Base-by-base conservation (phyloP, 2,888 invertebrate species). In the Pandemis heparana region DNA sequence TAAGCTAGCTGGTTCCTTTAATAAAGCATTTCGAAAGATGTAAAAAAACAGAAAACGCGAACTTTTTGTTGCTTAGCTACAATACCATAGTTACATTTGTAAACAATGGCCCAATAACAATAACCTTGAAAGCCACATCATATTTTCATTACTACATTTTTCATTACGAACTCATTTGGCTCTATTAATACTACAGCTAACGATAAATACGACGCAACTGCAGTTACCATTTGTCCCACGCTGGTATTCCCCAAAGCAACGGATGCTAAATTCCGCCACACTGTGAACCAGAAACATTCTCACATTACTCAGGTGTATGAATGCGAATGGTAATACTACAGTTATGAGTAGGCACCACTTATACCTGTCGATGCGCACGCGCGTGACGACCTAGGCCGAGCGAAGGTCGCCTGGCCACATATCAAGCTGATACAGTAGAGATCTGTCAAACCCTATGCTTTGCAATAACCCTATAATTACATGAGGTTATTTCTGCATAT, bases 341-440 rank as follows among this genome's bases (percentile, higher is more conserved):
- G 76, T 75, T 53, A 53, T 18, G 53, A 53, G 53, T 53, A 16
- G 7, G 48, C 6, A 48, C 7, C 43, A 43, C n/a, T 5, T 75
- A 74, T 75, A 74, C 75, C 68, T 32, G 76, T 73, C 38, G 39
- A 73, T 75, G 77, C 75, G 76, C 76, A 16, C 32, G 72, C 73
- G 76, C 81, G 82, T 81, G 80, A 80, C 82, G 82, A 77, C 79
- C 85, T 83, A 83, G 83, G 79, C 77, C 82, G 77, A 38, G 70
- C 71, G 80, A 83, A 84, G 85, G 84, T 76, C 82, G 77, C 43
- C 46, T 23, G 46, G 43, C 63, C 75, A 64, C 73, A 41, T 71
- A 75, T 79, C 23, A 63, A 16, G 70, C 39, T 59, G 77, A 77
- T 78, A 79, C 69, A 12, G 43, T 43, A 32, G 3, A 66, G 68